Evolutionary conservation across 2,888 invertebrate species (phyloP).

Genomic region (Amiota mariae): DNA sequence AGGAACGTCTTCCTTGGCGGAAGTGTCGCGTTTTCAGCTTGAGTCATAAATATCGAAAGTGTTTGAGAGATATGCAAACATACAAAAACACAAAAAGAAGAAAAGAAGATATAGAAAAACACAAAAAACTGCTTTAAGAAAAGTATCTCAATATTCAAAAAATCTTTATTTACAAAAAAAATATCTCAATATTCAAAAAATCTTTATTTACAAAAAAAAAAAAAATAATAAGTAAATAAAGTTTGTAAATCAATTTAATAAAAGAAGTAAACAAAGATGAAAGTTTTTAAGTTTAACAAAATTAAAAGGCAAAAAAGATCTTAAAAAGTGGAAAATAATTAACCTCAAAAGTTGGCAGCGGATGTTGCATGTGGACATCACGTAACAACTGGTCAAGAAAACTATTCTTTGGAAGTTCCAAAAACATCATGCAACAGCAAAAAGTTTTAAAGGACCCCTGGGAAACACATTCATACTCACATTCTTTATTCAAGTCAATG

Average conservation of each 20-base stretch:
- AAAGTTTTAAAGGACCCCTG: constrained; percentile 22
- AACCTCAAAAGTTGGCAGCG: constrained; percentile 61
- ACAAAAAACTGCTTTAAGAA: too few relatives aligned
- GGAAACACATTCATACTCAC: constrained; percentile 25
- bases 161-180: too few relatives aligned
- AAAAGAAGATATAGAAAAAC: neutral
- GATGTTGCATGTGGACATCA: constrained; percentile 53
- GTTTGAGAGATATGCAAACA: constrained; percentile 30
- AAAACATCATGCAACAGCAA: constrained; percentile 44
- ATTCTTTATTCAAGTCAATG: constrained; percentile 4
- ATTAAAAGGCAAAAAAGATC: neutral
- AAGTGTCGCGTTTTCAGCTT: constrained; percentile 43
- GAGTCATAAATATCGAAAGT: constrained; percentile 36
- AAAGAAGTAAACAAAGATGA: neutral
- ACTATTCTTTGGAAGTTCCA: neutral
- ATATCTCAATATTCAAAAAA: too few relatives aligned
- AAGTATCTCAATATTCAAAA: too few relatives aligned
- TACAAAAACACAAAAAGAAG: neutral
- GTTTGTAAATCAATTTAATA: neutral
- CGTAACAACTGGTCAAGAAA: constrained; percentile 64
- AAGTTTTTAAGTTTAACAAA: neutral
- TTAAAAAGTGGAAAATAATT: constrained; percentile 68
- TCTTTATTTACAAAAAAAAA: too few relatives aligned
- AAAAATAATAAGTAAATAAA: constrained; percentile 40
- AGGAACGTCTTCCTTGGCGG: constrained; percentile 53